Evolutionary conservation across 2,113 vertebrate species (phyloP), one percentile per base, ranked within the genome.

Genomic region (Parus major): DNA sequence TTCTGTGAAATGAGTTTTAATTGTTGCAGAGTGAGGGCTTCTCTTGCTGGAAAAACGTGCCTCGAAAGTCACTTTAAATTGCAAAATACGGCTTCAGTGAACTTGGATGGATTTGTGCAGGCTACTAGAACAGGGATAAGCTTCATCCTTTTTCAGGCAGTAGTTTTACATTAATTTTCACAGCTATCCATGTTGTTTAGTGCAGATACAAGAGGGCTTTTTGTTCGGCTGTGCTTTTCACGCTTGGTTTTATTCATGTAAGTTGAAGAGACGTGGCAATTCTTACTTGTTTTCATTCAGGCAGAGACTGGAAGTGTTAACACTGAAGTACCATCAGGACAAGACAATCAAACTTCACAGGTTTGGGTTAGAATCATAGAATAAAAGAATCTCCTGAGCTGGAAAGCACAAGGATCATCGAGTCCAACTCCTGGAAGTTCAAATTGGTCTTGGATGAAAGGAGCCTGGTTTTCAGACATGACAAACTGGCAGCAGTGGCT

Each of bases 101-200:
- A 78, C 82, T 88, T 90, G 72, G 88, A 46, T 73, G 56, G 79
- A 88, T 83, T 96, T 95, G 60, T 94, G 80, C 82, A 93, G 64
- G 60, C 60, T 90, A 5, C 64, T 82, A 64, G 76, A 88, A 84
- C 52, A 63, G 31, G 52, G 53, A 95, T 84, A 49, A 86, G 46
- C 72, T 63, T 88, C 64, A 86, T 73, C 39, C 12, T 72, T 68
- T 75, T 92, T 46, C 64, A 88, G 75, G 65, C 69, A 64, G 59
- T 41, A 44, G 41, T 60, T 90, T 91, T 88, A 61, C 64, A 69
- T 93, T 68, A 70, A 86, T 97, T 90, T 94, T 90, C 61, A 42
- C 68, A 75, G 68, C 46, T 86, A 24, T 49, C n/a, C 9, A 0
- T 78, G 72, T 76, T 92, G 14, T 86, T 92, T 60, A 63, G 76